Conservation (phyloP, 2,888 invertebrate genomes). For the Yponomeuta plumbellus region DNA sequence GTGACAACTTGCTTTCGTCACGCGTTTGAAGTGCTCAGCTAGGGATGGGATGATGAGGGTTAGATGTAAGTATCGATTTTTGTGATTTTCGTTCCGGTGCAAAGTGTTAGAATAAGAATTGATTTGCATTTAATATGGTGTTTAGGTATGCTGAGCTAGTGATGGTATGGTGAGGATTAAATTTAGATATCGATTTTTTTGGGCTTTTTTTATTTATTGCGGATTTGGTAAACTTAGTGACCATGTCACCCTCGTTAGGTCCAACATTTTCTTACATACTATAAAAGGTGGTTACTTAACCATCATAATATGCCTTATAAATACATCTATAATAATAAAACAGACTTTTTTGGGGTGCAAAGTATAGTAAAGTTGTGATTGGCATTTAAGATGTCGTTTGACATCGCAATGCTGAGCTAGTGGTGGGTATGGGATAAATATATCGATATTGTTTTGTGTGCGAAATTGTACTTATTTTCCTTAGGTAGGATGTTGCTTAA, state of each 20-base stretch:
- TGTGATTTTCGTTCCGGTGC: neutral
- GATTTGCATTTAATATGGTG: no score
- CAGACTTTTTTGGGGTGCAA: neutral
- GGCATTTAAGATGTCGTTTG: neutral
- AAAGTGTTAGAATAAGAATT: no score
- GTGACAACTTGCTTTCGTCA: constrained; percentile 37
- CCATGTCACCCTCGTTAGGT: no score
- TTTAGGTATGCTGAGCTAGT: constrained; percentile 30
- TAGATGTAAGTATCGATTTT: neutral
- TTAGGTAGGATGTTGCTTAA: no score
- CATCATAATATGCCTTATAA: no score
- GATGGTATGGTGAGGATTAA: neutral
- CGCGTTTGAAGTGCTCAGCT: constrained; percentile 46
- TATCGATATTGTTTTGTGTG: no score
- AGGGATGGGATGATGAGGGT: neutral
- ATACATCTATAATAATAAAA: no score
- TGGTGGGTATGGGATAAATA: no score
- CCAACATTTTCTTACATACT: no score
- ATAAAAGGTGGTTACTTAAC: no score
- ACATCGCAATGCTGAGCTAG: neutral
- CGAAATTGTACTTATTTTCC: no score
- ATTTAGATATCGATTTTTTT: neutral
- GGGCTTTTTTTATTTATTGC: neutral
- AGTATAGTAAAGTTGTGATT: neutral
- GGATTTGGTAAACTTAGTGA: no score